phyloP scores from a whole-genome alignment of 2,797 vertebrate genomes.

The Syndactyla subalaris region DNA sequence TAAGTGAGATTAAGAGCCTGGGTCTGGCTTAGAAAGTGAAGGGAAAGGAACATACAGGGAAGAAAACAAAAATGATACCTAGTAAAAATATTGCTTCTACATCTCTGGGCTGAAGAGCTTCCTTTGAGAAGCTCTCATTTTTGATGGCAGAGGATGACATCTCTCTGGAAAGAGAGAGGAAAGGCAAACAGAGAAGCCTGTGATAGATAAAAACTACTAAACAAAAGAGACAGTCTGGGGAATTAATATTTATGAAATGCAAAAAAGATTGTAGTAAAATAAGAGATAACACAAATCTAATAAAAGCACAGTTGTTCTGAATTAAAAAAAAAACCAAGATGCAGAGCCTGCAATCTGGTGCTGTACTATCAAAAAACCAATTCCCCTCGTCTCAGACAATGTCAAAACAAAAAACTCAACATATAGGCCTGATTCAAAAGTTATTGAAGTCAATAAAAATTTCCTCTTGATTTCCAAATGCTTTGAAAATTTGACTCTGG shows the following conservation, averaged over 20 bases:
- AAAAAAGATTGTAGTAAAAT: conserved; percentile 30
- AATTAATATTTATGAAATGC: conserved; percentile 65
- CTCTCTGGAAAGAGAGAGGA: not conserved
- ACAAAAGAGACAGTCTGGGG: not conserved
- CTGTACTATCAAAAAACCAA: not conserved
- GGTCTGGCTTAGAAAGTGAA: not conserved
- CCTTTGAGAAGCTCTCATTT: conserved; percentile 8
- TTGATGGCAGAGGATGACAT: conserved; percentile 27
- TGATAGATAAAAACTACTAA: conserved; percentile 39
- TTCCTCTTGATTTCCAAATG: not conserved
- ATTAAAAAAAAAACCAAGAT: not conserved
- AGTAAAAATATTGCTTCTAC: conserved; percentile 7
- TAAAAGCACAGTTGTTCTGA: conserved; percentile 45
- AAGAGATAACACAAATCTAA: conserved; percentile 46
- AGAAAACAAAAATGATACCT: not conserved
- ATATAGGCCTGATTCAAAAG: not conserved
- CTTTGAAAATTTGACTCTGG: not conserved
- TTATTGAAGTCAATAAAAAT: not conserved
- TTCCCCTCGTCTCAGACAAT: not conserved
- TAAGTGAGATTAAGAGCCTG: not conserved
- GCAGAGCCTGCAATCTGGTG: not conserved
- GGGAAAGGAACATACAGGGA: not conserved
- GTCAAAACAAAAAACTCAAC: not conserved
- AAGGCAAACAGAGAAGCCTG: conserved; percentile 38
- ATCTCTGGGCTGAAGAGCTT: not conserved